Evolutionary conservation across 2,113 vertebrate species (phyloP), one percentile per base, ranked within the genome.

Genomic region (Cephalopterus ornatus): DNA sequence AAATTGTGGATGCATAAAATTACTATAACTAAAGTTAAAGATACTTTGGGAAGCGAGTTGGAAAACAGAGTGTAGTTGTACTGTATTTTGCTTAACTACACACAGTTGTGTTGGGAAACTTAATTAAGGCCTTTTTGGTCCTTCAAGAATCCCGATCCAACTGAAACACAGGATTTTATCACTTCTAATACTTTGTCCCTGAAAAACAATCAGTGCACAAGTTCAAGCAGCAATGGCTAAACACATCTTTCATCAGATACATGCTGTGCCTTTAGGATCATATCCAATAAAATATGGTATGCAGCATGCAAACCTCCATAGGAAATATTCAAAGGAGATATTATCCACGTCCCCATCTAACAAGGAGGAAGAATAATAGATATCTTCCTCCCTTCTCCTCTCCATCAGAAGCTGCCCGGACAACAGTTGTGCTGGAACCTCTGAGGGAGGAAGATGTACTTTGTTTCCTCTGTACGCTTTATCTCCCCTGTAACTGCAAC

Each of bases 401-500:
- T 95, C 49, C 35, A 33, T 68, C 35, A 68, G 49, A 17, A 67
- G 4, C 23, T 77, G 33, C 42, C 33, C 0, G 1, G 12, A 47
- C 30, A 71, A 5, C 20, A 65, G 35, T 8, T 3, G 1, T 12
- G 2, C 49, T 61, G 53, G 23, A 85, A 61, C 18, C 10, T 28
- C 37, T 14, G 19, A 66, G 46, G 39, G 10, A 72, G 15, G 5
- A 65, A n/a, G 30, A 12, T 0, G 0, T 21, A 23, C 73, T 86
- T 92, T 72, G 8, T 55, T 71, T 65, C 19, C 13, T 70, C 27
- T 22, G 4, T 50, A n/a, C 7, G 18, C 11, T 88, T 77, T 79
- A 30, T 73, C 28, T 92, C 26, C n/a, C 37, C 15, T 44, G 14
- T 61, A 28, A 32, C 32, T 0, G 0, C 14, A 50, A 3, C 5